Evolutionary conservation across 30 jellyfish, hydroid and myxozoan species (phyloP).

Genomic region (Sanderia malayensis): DNA sequence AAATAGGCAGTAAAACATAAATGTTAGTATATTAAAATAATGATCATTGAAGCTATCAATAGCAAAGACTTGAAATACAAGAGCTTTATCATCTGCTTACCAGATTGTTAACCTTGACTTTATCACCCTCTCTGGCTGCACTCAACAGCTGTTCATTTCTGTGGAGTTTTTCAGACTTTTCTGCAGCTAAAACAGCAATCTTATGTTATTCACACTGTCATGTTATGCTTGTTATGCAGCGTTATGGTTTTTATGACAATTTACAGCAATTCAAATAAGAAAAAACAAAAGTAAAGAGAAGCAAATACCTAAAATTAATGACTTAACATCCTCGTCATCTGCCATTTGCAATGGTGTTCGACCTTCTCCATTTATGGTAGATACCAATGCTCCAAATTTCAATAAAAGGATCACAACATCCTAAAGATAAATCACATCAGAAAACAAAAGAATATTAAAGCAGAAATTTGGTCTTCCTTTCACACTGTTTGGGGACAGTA

Average conservation of each 20-base stretch:
- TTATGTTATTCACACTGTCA: too few species aligned
- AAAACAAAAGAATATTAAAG: too few species aligned
- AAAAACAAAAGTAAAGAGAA: background rate
- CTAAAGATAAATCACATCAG: slow-evolving; percentile 33
- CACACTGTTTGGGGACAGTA: too few species aligned
- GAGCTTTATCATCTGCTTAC: slow-evolving; percentile 53
- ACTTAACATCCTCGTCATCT: slow-evolving; percentile 80
- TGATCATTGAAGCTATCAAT: background rate
- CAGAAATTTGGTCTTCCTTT: too few species aligned
- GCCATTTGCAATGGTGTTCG: slow-evolving; percentile 98
- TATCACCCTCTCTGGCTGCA: slow-evolving; percentile 93
- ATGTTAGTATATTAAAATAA: too few species aligned
- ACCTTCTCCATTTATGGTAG: slow-evolving; percentile 97
- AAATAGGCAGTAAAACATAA: too few species aligned
- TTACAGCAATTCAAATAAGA: background rate
- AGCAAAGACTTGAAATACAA: background rate
- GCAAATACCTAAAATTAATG: slow-evolving; percentile 69
- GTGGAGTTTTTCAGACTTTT: slow-evolving; percentile 79
- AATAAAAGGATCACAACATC: slow-evolving; percentile 84
- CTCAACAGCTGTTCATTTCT: slow-evolving; percentile 74
- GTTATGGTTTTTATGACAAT: background rate
- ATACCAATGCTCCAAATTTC: slow-evolving; percentile 86
- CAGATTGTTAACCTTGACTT: slow-evolving; percentile 55
- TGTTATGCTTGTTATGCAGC: too few species aligned
- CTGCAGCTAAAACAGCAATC: slow-evolving; percentile 75